Evolutionary conservation across 35 echinoderm and acorn worm species (phyloP).

Genomic region (Ptychodera flava): DNA sequence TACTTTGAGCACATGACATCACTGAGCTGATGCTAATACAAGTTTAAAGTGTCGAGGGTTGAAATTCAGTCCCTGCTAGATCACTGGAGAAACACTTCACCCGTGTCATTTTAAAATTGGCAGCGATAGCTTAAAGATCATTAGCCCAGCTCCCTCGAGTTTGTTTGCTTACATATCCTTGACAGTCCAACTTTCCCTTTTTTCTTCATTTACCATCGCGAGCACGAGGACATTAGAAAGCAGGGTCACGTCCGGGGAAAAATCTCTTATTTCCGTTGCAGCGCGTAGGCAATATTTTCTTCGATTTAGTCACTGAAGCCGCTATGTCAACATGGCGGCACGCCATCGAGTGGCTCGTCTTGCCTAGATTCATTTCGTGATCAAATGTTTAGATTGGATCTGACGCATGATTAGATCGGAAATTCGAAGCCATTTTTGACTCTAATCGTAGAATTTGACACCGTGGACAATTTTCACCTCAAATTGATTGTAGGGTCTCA

Average conservation of each 20-base stretch:
- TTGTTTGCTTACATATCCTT: too few species aligned
- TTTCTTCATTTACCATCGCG: too few species aligned
- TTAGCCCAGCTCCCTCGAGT: too few species aligned
- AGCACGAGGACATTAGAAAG: not conserved
- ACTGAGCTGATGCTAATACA: too few species aligned
- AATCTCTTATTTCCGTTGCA: not conserved
- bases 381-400: not conserved
- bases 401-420: not conserved
- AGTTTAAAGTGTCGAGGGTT: too few species aligned
- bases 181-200: too few species aligned
- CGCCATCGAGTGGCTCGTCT: not conserved
- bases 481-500: not conserved
- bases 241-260: not conserved
- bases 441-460: not conserved
- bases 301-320: not conserved
- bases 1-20: too few species aligned
- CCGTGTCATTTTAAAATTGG: too few species aligned
- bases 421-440: not conserved
- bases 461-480: not conserved
- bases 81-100: too few species aligned
- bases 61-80: too few species aligned
- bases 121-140: too few species aligned
- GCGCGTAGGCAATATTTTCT: not conserved
- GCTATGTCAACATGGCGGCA: not conserved
- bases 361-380: not conserved